A percentile compares a stretch with the other conserved stretches of the same genome.
phyloP scores from a whole-genome alignment of 2,113 vertebrate genomes.

The Acinonyx jubatus region DNA sequence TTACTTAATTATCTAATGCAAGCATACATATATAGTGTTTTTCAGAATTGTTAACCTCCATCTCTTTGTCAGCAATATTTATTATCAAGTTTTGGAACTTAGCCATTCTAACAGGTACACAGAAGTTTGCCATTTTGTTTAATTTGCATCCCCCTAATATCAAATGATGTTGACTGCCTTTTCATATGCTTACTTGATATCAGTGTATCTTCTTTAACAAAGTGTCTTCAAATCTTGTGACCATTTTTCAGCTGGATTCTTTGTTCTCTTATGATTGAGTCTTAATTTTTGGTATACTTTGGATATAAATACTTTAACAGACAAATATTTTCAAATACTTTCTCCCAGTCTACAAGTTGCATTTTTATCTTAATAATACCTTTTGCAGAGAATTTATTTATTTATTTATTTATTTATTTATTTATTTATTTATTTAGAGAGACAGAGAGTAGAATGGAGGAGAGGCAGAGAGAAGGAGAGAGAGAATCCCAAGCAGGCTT shows the following conservation, averaged over 20 bases:
- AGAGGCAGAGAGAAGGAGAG: too few relatives aligned
- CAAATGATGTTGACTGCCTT: background rate
- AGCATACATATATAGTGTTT: background rate
- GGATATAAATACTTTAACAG: background rate
- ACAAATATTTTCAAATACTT: background rate
- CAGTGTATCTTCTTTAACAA: background rate
- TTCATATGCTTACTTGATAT: background rate
- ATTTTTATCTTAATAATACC: background rate
- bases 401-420: too few relatives aligned
- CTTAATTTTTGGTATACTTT: background rate
- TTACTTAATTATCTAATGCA: background rate
- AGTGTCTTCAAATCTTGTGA: background rate
- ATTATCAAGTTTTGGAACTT: background rate
- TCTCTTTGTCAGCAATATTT: background rate
- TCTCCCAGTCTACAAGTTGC: background rate
- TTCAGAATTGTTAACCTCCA: background rate
- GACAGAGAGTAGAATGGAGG: too few relatives aligned
- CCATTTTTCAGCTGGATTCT: background rate
- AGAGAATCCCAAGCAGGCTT: too few relatives aligned
- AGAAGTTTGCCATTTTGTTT: background rate
- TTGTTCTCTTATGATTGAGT: background rate
- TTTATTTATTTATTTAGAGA: too few relatives aligned
- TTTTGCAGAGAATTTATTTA: background rate
- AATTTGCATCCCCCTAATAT: background rate
- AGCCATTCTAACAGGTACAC: background rate